Percentiles rank a stretch among this genome's conserved stretches.
Evolutionary conservation across 2,113 vertebrate genomes (phyloP).

Genomic region (Ranitomeya variabilis): DNA sequence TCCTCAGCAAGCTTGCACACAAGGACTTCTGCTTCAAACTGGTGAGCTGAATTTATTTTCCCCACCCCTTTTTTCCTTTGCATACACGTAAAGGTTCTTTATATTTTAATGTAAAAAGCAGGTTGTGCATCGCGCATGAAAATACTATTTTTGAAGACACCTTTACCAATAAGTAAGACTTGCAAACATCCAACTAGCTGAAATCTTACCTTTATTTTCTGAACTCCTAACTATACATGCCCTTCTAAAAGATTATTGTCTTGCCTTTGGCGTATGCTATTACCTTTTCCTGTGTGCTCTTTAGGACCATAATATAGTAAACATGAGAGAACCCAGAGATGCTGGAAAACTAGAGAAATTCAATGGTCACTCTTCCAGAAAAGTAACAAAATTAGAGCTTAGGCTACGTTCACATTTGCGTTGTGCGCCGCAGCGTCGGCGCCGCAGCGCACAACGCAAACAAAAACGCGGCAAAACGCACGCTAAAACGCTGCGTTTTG

Average conservation of each 20-base stretch:
- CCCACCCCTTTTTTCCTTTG: too few species aligned
- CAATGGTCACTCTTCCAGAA: neutral
- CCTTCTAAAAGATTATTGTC: neutral
- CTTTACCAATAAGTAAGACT: neutral
- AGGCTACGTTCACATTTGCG: too few species aligned
- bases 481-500: too few species aligned
- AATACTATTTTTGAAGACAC: neutral
- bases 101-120: neutral
- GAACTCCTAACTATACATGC: neutral
- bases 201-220: neutral
- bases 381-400: constrained; percentile 2
- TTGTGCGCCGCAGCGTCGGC: too few species aligned
- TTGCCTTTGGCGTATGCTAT: neutral
- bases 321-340: neutral
- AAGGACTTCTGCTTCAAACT: too few species aligned
- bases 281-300: neutral
- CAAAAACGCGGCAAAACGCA: too few species aligned
- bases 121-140: neutral
- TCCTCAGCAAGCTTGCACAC: too few species aligned
- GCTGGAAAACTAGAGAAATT: constrained; percentile 14
- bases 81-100: neutral
- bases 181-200: neutral
- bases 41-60: too few species aligned
- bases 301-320: neutral
- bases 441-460: too few species aligned